Conservation (phyloP, 2,888 invertebrate genomes). For the Schizotus pectinicornis region DNA sequence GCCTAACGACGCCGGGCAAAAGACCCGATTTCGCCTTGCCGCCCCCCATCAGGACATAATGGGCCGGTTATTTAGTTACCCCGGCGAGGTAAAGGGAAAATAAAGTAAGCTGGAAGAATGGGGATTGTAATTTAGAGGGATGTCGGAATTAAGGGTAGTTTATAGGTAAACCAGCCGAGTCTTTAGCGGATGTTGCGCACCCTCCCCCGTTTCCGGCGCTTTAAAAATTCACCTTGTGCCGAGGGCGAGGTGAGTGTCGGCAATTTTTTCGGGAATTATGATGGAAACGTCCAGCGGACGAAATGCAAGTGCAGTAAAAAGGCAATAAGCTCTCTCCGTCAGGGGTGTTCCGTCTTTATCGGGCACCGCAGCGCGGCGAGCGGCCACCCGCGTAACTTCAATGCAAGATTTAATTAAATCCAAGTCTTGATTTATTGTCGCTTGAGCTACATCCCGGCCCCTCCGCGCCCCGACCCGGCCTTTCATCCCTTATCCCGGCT, state of each 20-base stretch:
- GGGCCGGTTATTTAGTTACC: conserved; percentile 61
- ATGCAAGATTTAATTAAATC: conserved; percentile 65
- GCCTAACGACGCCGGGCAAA: conserved; percentile 35
- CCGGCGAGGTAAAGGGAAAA: conserved; percentile 56
- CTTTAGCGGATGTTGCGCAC: conserved; percentile 53
- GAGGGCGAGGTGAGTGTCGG: conserved; percentile 1
- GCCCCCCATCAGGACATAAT: conserved; percentile 55
- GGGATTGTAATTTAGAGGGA: conserved; percentile 63
- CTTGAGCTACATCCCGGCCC: conserved; percentile 45
- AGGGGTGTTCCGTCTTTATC: conserved; percentile 40
- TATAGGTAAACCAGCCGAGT: conserved; percentile 60
- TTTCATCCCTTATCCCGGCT: conserved; percentile 41
- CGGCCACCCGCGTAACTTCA: conserved; percentile 62
- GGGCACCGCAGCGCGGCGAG: conserved; percentile 58
- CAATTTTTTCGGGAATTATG: too few relatives aligned
- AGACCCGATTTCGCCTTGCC: conserved; percentile 21
- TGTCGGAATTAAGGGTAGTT: conserved; percentile 62
- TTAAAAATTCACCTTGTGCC: conserved; percentile 28
- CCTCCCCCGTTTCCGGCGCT: conserved; percentile 34
- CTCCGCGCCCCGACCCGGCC: conserved; percentile 31
- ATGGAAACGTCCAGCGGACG: too few relatives aligned
- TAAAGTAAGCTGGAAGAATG: conserved; percentile 61
- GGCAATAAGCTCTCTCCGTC: conserved; percentile 26
- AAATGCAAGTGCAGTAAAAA: conserved; percentile 6
- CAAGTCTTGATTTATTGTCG: conserved; percentile 64